Evolutionary conservation across 2,797 vertebrate genomes (phyloP).

Genomic region (Harpagifer antarcticus): DNA sequence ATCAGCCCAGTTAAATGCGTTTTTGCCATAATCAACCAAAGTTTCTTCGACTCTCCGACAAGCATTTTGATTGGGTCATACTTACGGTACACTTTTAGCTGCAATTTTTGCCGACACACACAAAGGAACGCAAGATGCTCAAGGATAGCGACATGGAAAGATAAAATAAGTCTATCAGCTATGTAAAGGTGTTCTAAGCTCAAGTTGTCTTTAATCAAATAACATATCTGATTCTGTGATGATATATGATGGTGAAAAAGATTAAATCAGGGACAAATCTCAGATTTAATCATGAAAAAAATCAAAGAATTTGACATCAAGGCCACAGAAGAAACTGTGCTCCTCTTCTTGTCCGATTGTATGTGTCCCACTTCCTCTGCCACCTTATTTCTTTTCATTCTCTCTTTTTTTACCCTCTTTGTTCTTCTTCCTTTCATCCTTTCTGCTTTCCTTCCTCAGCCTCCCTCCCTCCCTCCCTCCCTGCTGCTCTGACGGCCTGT

Average conservation of each 20-base stretch:
- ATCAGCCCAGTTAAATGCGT: no score
- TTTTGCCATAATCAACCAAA: no score
- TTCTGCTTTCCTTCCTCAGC: constrained; percentile 24
- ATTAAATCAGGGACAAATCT: neutral
- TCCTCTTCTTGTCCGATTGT: constrained; percentile 28
- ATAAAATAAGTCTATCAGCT: neutral
- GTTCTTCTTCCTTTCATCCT: constrained; percentile 44
- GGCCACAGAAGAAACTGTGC: constrained; percentile 21
- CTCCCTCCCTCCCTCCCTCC: constrained; percentile 29
- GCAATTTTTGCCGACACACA: no score
- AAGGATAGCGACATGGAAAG: no score
- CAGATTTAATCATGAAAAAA: constrained; percentile 6
- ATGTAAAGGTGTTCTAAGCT: neutral
- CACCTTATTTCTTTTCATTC: constrained; percentile 20
- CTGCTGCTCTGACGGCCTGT: constrained; percentile 8
- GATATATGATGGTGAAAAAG: constrained; percentile 1
- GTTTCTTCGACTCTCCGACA: no score
- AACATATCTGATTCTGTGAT: neutral
- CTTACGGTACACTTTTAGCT: neutral
- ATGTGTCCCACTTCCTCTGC: constrained; percentile 19
- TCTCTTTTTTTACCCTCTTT: constrained; percentile 24
- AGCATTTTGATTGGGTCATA: neutral
- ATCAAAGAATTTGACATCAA: constrained; percentile 28
- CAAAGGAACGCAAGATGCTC: neutral
- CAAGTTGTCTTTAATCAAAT: neutral